Evolutionary conservation across 2,113 vertebrate genomes (phyloP), one percentile per base, ranked within the genome.

Genomic region (Megaceryle torquata): DNA sequence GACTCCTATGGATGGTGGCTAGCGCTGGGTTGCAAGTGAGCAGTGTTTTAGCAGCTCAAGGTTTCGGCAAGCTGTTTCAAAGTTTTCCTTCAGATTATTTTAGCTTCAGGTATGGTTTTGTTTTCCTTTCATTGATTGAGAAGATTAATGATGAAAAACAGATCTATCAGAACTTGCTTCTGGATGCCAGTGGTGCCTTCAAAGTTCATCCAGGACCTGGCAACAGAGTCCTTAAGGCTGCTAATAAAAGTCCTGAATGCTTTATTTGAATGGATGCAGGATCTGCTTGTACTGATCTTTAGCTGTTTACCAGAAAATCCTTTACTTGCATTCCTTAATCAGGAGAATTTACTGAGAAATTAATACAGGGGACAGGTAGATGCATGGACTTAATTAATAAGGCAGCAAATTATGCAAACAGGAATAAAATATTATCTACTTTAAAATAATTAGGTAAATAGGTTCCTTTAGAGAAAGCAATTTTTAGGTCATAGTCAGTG

Each of bases 341-440:
- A 92, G 61, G 14, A 87, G 70, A 91, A 69, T 85, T 89, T 91
- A 89, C 21, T 6, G 43, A 79, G 59, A 85, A 71, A 91, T 82
- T 91, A 86, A 82, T 53, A 43, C 35, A 54, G 4, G 44, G 31
- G 67, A 87, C 35, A 89, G 44, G 35, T 20, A 92, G 63, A 91
- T 76, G 16, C 61, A 88, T 68, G 44, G 53, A 77, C 67, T 89
- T 71, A 69, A 87, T 91, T 88, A 92, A 84, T 76, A 86, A 82
- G 68, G 46, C 41, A 72, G 65, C 26, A 93, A 90, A 86, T 31
- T 82, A 90, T 51, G 37, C 25, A 81, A 82, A 67, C 28, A 83
- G 26, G 91, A 85, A 77, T 77, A 89, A 97, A 86, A 61, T 50
- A 94, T 46, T 88, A 94, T 12, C 72, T 88, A 70, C n/a, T 70